Evolutionary conservation across 1,140 invertebrate genomes (phyloP).

Genomic region (Drosophila serrata): DNA sequence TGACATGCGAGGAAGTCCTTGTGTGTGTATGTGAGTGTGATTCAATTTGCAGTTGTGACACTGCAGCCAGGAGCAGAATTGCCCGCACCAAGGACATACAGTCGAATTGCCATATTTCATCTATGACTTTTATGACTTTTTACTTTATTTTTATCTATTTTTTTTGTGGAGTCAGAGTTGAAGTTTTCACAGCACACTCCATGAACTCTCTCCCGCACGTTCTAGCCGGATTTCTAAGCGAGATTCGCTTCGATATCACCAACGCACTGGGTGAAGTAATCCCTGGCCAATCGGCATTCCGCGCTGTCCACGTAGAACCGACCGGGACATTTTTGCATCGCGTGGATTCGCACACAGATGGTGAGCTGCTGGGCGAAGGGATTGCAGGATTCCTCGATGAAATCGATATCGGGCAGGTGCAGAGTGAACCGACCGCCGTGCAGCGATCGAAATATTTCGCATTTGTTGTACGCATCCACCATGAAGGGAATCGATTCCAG

Average conservation of each 20-base stretch:
- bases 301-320: constrained; percentile 51
- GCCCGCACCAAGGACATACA: constrained; percentile 37
- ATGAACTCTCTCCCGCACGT: constrained; percentile 39
- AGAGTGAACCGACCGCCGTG: constrained; percentile 46
- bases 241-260: constrained; percentile 61
- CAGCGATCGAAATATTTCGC: constrained; percentile 42
- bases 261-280: constrained; percentile 63
- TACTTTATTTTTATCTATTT: constrained; percentile 65
- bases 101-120: constrained; percentile 82
- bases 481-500: constrained; percentile 46
- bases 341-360: constrained; percentile 60
- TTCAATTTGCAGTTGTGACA: constrained; percentile 81
- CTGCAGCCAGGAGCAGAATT: constrained; percentile 49
- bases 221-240: constrained; percentile 16
- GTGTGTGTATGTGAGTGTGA: constrained; percentile 55
- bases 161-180: constrained; percentile 34
- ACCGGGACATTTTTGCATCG: constrained; percentile 67
- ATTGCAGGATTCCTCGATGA: constrained; percentile 63
- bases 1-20: constrained; percentile 63
- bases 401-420: constrained; percentile 66
- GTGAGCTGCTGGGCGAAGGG: constrained; percentile 66
- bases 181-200: constrained; percentile 48
- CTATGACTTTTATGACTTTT: constrained; percentile 78
- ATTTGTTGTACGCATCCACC: constrained; percentile 55
- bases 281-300: constrained; percentile 49